A percentile compares a stretch with the other conserved stretches of the same genome.
Evolutionary conservation across 2,113 vertebrate genomes (phyloP).

Genomic region (Cyanocitta stelleri): DNA sequence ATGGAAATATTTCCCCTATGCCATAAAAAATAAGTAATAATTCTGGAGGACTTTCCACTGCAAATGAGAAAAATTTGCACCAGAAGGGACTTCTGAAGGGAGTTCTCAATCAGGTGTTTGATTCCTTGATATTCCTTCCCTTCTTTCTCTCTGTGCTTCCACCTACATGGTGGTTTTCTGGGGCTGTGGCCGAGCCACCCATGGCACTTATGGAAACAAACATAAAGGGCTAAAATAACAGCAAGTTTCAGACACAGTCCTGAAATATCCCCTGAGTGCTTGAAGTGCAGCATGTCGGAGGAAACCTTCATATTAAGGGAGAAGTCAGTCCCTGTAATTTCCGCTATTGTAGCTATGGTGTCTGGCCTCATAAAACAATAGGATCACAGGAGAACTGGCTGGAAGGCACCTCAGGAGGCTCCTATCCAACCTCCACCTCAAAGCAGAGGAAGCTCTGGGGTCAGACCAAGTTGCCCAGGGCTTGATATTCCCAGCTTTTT

Average conservation of each 20-base stretch:
- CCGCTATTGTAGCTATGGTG: neutral
- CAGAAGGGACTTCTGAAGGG: neutral
- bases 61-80: neutral
- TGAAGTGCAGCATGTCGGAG: neutral
- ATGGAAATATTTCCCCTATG: neutral
- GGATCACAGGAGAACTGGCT: neutral
- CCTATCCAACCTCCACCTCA: neutral
- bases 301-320: neutral
- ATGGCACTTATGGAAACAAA: neutral
- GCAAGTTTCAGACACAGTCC: neutral
- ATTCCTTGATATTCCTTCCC: neutral
- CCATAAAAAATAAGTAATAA: neutral
- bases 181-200: neutral
- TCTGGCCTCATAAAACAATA: neutral
- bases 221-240: constrained; percentile 1
- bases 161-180: neutral
- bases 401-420: neutral
- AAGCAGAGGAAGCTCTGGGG: neutral
- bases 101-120: neutral
- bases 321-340: neutral
- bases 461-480: neutral
- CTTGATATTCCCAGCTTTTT: neutral
- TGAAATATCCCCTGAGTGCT: neutral
- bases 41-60: neutral
- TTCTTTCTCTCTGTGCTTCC: neutral